Evolutionary conservation across 2,888 invertebrate genomes (phyloP), one percentile per base, ranked within the genome.

Genomic region (Dynastes tityus): DNA sequence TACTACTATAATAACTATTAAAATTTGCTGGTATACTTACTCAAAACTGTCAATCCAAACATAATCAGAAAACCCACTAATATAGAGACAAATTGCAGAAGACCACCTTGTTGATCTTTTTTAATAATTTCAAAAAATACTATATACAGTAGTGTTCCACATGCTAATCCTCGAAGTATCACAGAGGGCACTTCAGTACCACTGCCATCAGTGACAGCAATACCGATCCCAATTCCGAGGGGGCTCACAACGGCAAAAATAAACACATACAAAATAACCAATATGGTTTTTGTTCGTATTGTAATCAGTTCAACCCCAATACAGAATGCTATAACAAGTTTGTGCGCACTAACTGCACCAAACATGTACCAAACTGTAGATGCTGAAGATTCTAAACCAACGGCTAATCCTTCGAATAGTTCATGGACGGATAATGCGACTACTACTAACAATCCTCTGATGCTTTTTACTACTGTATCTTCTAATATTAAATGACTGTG

Each of bases 91-190:
- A 91, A 95, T 81, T 94, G 94, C 37, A 91, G 85, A 29, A 95
- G 88, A 5, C 95, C 95, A 58, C 84, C 91, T 88, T 85, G 88
- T 49, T 89, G 87, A 70, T 91, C 90, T 58, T 89, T 89, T 64
- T 93, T 93, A 84, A 98, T 91, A 76, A 98, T 95, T 89, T 98
- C 98, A 88, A 98, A 98, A 90, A 98, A 98, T n/a, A 98, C 97
- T 16, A 98, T 97, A 89, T 98, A 98, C 2, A 98, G 90, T 63
- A 98, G 92, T 0, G 98, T 98, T 13, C 98, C 98, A 65, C 96
- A 94, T 0, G 98, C 98, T 79, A 98, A 89, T 2, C 97, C 97
- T 90, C 98, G 95, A 13, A 92, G 88, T 11, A 94, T 90, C 61
- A 93, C 93, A 0, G 94, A 93, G 16, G 92, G 90, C 6, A 94